These are phyloP conservation scores for Bergia sp. DNA, from an alignment of 92 coral and sea anemone species.

Conservation along the genomic window DNA sequence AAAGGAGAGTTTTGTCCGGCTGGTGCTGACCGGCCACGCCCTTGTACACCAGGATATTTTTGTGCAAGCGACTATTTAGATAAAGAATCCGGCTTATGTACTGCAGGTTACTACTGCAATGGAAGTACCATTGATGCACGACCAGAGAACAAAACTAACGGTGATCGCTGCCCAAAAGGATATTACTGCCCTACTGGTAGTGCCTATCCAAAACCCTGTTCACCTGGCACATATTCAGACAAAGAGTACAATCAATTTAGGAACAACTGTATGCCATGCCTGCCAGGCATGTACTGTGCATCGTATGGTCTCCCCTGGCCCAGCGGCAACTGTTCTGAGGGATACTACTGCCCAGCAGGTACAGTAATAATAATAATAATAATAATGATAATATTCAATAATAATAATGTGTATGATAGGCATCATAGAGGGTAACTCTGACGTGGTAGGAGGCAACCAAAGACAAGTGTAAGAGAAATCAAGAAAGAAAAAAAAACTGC, in stretches of 20 bases:
- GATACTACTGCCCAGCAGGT: constrained; percentile 91
- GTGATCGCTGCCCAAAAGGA: constrained; percentile 92
- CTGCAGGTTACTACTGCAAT: constrained; percentile 96
- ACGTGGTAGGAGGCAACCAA: too few relatives aligned
- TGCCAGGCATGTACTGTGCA: constrained; percentile 91
- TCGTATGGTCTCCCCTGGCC: constrained; percentile 81
- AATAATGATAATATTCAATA: too few relatives aligned
- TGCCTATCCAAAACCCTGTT: constrained; percentile 80
- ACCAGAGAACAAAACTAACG: constrained; percentile 87
- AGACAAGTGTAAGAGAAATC: too few relatives aligned
- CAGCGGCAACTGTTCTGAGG: constrained; percentile 92
- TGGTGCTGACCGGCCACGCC: constrained; percentile 86
- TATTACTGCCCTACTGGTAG: constrained; percentile 91
- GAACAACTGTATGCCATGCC: constrained; percentile 93
- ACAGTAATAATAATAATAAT: not conserved
- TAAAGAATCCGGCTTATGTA: constrained; percentile 82
- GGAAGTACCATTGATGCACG: constrained; percentile 86
- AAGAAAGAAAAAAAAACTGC: too few relatives aligned
- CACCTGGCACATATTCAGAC: constrained; percentile 94
- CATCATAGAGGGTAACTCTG: too few relatives aligned
- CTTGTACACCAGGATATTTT: constrained; percentile 95
- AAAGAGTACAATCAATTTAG: constrained; percentile 87
- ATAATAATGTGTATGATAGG: too few relatives aligned
- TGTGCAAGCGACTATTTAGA: constrained; percentile 84
- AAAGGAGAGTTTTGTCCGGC: constrained; percentile 93